Evolutionary conservation across 2,888 invertebrate genomes (phyloP), one percentile per base, ranked within the genome.

Genomic region (Sarcophaga variegata): DNA sequence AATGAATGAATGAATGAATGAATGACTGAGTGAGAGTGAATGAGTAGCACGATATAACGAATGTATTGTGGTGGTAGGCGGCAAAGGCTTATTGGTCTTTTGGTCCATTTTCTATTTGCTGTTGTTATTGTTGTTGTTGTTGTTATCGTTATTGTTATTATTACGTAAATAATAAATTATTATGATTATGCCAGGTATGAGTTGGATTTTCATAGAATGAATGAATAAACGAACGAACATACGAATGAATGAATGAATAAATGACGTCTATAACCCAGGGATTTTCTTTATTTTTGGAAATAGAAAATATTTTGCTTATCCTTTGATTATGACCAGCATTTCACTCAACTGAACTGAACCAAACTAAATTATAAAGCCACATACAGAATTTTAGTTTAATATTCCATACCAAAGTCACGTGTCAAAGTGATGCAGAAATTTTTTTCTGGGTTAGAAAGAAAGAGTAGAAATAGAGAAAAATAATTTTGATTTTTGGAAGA

Each of bases 81-180:
- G 54, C 54, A 14, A 54, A 14, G 17, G 12, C 12, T 12, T 54
- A 4, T 17, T 54, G 14, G 54, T 54, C 17, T 54, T 12, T 54
- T 54, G 54, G 54, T 54, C 17, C 1, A 17, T 54, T 54, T 54
- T 54, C 14, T 54, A 49, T 11, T 14, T 49, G 4, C 6, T 14
- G 14, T 2, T 49, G 14, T 49, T 49, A 3, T 49, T 64, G 27
- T 78, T 72, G 45, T 25, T 12, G 37, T 45, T 74, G 83, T 17
- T 20, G 2, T 37, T 4, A 66, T 60, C 4, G 67, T 25, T 70
- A 49, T 37, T 64, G 59, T 75, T 81, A 63, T 81, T 85, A 77
- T 85, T 81, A 81, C 63, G 77, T 85, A 85, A 81, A 85, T 85
- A 81, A 81, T 81, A 74, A 64, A 85, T 85, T 81, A 78, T 70